These are phyloP conservation scores for Danio albolineatus DNA, from an alignment of 2,797 vertebrate genomes.

Conservation along the genomic window DNA sequence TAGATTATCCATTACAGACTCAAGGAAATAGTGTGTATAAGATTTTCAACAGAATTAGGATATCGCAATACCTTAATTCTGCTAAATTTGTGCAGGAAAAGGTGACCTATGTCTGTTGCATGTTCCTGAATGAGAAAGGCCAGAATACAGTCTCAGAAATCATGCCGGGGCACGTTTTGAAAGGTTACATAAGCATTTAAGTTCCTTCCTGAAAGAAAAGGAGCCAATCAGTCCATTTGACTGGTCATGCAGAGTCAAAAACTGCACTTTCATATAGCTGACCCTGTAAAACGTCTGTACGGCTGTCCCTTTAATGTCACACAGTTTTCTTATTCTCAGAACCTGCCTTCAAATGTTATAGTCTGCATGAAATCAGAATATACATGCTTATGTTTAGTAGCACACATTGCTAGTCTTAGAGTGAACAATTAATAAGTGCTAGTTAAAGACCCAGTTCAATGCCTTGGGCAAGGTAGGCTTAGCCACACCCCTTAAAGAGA, in stretches of 20 bases:
- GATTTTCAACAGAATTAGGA: background rate
- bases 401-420: no score
- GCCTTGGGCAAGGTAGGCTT: no score
- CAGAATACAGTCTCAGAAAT: slow-evolving; percentile 7
- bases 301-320: no score
- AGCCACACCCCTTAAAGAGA: no score
- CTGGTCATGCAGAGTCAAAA: slow-evolving; percentile 11
- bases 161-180: background rate
- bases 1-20: slow-evolving; percentile 35
- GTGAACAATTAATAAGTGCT: no score
- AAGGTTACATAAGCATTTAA: slow-evolving; percentile 20
- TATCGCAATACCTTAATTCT: no score
- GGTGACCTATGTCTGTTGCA: background rate
- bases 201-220: background rate
- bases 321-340: no score
- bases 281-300: no score
- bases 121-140: background rate
- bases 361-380: no score
- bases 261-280: slow-evolving; percentile 3
- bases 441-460: no score
- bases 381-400: no score
- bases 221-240: slow-evolving; percentile 26
- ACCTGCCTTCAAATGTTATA: no score
- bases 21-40: background rate
- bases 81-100: background rate